Conservation (phyloP, 2,888 invertebrate species). For the Octonoba sinensis region DNA sequence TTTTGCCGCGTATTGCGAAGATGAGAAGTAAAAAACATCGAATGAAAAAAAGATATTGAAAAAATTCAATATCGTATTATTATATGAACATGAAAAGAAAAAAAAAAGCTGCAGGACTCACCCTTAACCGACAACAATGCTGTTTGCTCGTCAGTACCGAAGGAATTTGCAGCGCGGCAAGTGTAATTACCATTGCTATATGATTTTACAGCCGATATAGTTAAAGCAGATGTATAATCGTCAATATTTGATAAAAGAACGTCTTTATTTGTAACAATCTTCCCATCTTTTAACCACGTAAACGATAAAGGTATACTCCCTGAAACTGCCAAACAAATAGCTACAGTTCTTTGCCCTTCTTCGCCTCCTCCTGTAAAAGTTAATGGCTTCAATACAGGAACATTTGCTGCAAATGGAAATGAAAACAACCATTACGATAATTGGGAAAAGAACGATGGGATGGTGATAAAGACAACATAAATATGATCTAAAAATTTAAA, state of each 20-base stretch:
- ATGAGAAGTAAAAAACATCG: background rate
- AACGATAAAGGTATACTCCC: background rate
- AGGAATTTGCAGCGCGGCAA: conserved; percentile 17
- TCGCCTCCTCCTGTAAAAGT: background rate
- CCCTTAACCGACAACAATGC: background rate
- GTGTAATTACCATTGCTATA: conserved; percentile 43
- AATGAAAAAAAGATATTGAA: background rate
- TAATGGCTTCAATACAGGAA: background rate
- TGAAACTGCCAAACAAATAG: background rate
- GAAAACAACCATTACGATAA: no score
- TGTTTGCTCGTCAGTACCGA: conserved; percentile 12
- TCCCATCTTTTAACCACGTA: conserved; percentile 1
- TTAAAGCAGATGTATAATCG: background rate
- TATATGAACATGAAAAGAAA: background rate
- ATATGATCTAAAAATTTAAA: no score
- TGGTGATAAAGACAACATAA: no score
- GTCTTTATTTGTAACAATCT: background rate
- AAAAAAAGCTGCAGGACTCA: background rate
- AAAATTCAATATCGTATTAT: background rate
- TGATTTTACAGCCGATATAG: background rate
- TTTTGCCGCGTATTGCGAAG: no score
- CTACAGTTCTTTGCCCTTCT: background rate
- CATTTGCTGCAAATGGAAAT: no score
- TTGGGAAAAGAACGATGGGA: no score
- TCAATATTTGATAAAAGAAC: background rate